These are phyloP conservation scores for Sturnus vulgaris DNA, from an alignment of 2,113 vertebrate genomes.

Conservation along the genomic window DNA sequence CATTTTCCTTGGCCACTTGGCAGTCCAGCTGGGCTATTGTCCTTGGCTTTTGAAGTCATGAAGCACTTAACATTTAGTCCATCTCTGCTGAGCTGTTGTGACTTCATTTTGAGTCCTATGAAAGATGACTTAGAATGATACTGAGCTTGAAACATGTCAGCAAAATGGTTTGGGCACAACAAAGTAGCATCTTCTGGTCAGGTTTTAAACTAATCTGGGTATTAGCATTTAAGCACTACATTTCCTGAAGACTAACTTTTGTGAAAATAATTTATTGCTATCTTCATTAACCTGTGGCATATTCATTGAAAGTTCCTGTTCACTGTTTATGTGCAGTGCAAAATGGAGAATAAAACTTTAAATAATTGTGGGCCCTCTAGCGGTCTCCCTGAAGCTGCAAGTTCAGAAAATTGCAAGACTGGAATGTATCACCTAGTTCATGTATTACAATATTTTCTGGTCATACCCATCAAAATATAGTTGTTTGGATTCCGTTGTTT, in stretches of 20 bases:
- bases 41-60: background rate
- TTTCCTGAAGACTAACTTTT: background rate
- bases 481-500: background rate
- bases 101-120: background rate
- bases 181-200: background rate
- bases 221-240: fast-evolving
- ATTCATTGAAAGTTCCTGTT: background rate
- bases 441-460: background rate
- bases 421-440: background rate
- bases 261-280: background rate
- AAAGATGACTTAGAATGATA: background rate
- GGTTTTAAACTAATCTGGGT: background rate
- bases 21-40: background rate
- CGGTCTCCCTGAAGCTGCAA: background rate
- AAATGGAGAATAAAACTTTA: background rate
- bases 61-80: background rate
- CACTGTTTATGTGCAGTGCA: background rate
- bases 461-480: background rate
- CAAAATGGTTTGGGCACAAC: background rate
- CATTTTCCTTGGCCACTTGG: background rate
- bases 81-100: background rate
- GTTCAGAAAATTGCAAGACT: background rate
- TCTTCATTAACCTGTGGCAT: background rate
- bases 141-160: background rate
- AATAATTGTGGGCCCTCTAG: background rate